phyloP scores from a whole-genome alignment of 2,113 vertebrate species.

The Phrynocephalus versicolor region DNA sequence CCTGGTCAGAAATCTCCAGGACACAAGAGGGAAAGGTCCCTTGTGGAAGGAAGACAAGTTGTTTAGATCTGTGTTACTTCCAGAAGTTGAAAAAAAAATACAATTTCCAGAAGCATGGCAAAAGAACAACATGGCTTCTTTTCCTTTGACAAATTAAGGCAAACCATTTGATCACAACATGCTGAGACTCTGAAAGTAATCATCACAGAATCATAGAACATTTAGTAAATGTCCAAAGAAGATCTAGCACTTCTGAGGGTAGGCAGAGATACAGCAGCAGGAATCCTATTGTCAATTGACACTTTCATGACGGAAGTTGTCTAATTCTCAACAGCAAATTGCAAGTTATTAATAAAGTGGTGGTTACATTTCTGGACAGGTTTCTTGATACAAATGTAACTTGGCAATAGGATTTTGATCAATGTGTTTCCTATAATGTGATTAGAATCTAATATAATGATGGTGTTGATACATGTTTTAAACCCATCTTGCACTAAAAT shows the following conservation, averaged over 20 bases:
- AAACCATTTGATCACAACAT: background rate
- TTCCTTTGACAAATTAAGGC: background rate
- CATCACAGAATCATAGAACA: background rate
- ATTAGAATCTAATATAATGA: background rate
- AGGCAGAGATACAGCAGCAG: background rate
- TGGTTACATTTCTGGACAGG: no score
- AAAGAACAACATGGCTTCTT: background rate
- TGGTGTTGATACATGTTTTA: background rate
- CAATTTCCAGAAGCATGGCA: background rate
- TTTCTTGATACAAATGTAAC: no score
- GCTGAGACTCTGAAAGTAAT: background rate
- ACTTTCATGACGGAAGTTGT: no score
- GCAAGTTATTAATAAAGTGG: no score
- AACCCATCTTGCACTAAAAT: background rate
- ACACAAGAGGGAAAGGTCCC: constrained; percentile 87
- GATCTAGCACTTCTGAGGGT: background rate
- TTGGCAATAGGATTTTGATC: no score
- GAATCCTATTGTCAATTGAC: no score
- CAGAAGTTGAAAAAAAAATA: background rate
- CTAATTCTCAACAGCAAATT: no score
- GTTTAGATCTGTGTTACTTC: background rate
- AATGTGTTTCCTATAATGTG: background rate
- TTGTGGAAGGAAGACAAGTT: constrained; percentile 57
- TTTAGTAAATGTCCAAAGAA: background rate
- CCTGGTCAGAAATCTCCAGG: constrained; percentile 84